A percentile compares a stretch with the other conserved stretches of the same genome.
These are phyloP conservation scores for Apodemia hepburni DNA, from an alignment of 2,888 invertebrate genomes.

Conservation along the genomic window DNA sequence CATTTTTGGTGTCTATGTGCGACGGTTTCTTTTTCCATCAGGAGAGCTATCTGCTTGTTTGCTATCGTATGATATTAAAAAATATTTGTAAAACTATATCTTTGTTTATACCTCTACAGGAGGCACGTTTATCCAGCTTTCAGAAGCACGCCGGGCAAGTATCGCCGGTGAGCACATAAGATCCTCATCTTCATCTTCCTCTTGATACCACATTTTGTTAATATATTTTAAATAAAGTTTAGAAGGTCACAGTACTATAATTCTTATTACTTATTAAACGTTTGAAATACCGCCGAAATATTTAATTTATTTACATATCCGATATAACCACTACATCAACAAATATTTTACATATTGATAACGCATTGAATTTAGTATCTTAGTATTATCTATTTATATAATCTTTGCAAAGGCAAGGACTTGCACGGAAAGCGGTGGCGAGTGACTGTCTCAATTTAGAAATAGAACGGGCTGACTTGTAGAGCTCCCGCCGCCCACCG, in stretches of 20 bases:
- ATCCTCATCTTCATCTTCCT: constrained; percentile 91
- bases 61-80: neutral
- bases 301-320: too few relatives aligned
- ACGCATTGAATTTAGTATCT: constrained; percentile 3
- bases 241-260: neutral
- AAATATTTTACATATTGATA: constrained; percentile 6
- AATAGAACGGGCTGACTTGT: constrained; percentile 73
- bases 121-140: constrained; percentile 94
- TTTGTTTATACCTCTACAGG: constrained; percentile 87
- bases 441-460: constrained; percentile 78
- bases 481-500: constrained; percentile 34
- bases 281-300: too few relatives aligned
- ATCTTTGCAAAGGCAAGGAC: constrained; percentile 62
- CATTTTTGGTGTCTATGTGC: too few relatives aligned
- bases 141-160: constrained; percentile 91
- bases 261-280: neutral
- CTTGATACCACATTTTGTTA: constrained; percentile 86
- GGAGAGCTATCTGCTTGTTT: too few relatives aligned
- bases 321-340: neutral
- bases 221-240: neutral
- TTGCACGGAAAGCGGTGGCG: constrained; percentile 71
- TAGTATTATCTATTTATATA: constrained; percentile 34
- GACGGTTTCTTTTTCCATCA: too few relatives aligned
- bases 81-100: neutral
- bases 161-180: constrained; percentile 93